Evolutionary conservation across 1,140 invertebrate species (phyloP).

Genomic region (Dendroctonus ponderosae): DNA sequence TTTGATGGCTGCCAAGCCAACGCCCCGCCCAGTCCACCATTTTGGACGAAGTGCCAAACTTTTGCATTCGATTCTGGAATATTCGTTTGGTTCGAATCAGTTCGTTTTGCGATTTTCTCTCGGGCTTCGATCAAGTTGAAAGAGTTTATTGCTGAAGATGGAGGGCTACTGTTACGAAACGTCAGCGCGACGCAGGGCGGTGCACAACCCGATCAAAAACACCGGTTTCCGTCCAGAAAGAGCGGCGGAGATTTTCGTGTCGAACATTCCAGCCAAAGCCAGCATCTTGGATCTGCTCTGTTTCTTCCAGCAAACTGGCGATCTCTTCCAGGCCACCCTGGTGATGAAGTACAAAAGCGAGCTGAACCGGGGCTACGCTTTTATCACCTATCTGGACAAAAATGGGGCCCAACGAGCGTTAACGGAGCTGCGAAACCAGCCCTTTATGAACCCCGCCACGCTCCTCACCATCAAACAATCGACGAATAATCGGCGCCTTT

Average conservation of each 20-base stretch:
- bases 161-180: no score
- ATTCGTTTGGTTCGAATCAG: no score
- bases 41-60: no score
- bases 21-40: no score
- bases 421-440: not conserved
- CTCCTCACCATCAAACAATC: conserved; percentile 19
- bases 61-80: no score
- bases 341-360: conserved; percentile 21
- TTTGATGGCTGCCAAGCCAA: no score
- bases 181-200: not conserved
- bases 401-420: conserved; percentile 14
- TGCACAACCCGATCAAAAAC: not conserved
- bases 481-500: conserved; percentile 74
- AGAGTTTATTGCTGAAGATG: no score
- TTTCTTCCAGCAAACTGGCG: conserved; percentile 33
- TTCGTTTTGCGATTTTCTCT: no score
- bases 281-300: conserved; percentile 24
- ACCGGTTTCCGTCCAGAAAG: conserved; percentile 9
- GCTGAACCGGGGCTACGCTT: conserved; percentile 33
- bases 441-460: conserved; percentile 2
- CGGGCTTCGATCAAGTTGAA: no score
- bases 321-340: conserved; percentile 28
- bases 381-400: conserved; percentile 32
- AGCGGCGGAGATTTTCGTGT: conserved; percentile 28
- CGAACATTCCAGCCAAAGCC: conserved; percentile 20